Conservation (phyloP, 2,113 vertebrate genomes). For the Prunella himalayana region DNA sequence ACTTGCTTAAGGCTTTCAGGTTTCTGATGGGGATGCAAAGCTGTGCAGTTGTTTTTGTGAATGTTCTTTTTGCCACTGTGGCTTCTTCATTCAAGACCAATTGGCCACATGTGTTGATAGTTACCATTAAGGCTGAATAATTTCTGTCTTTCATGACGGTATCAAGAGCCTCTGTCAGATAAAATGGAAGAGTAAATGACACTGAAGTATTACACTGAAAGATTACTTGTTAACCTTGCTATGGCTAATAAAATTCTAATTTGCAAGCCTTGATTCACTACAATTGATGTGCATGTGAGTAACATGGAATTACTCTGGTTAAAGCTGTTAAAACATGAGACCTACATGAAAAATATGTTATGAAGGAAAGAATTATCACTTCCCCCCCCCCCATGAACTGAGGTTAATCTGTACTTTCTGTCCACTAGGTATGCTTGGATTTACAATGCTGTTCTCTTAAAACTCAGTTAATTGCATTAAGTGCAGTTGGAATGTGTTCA, state of each 20-base stretch:
- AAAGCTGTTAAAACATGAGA: background rate
- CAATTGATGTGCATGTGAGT: background rate
- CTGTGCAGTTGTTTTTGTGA: background rate
- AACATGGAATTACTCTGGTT: background rate
- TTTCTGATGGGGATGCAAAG: background rate
- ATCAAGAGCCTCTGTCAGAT: background rate
- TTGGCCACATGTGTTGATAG: background rate
- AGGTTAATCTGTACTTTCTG: background rate
- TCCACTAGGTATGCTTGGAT: background rate
- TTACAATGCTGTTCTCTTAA: background rate
- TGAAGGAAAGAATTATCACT: background rate
- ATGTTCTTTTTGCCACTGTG: background rate
- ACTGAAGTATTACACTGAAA: background rate
- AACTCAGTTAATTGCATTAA: background rate
- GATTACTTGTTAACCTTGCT: background rate
- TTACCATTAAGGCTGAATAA: background rate
- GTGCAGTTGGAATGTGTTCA: background rate
- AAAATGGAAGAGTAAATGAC: background rate
- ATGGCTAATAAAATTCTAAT: background rate
- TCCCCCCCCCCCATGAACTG: rapidly evolving
- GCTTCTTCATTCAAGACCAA: background rate
- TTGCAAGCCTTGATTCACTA: background rate
- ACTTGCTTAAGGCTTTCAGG: background rate
- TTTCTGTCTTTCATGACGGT: background rate
- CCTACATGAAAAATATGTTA: background rate